A percentile compares a stretch with the other conserved stretches of the same genome.
phyloP scores from a whole-genome alignment of 2,888 invertebrate species.

The Pilophorus perplexus region DNA sequence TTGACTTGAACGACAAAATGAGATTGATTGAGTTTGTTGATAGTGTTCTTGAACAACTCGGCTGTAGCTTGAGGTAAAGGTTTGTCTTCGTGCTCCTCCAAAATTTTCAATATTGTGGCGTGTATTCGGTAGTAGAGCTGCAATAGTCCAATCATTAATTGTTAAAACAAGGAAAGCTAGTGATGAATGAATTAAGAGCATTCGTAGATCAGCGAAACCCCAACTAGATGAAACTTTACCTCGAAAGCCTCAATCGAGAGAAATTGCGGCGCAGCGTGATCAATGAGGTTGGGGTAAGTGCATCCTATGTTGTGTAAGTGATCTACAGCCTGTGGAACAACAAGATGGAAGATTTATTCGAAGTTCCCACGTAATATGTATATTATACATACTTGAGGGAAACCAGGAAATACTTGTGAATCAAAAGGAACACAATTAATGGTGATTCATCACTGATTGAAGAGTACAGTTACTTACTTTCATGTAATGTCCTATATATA shows the following conservation, averaged over 20 bases:
- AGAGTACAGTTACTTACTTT: conserved; percentile 54
- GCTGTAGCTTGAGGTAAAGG: conserved; percentile 61
- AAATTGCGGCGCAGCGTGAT: conserved; percentile 77
- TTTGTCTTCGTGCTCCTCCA: conserved; percentile 74
- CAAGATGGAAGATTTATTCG: conserved; percentile 7
- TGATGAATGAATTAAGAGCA: too few relatives aligned
- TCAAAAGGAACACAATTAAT: background rate
- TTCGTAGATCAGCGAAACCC: too few relatives aligned
- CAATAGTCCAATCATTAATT: conserved; percentile 13
- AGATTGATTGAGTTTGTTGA: conserved; percentile 55
- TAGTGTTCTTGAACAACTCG: conserved; percentile 60
- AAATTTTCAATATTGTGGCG: conserved; percentile 81
- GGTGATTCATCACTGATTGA: too few relatives aligned
- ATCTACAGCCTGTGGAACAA: conserved; percentile 68
- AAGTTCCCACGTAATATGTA: background rate
- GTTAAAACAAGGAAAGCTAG: too few relatives aligned
- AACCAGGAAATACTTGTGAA: background rate
- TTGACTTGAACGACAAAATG: conserved; percentile 55
- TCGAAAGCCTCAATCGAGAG: conserved; percentile 86
- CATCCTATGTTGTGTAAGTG: conserved; percentile 54
- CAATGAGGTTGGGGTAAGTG: conserved; percentile 56
- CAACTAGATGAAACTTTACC: conserved; percentile 54
- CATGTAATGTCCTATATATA: conserved; percentile 76
- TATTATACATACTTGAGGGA: background rate
- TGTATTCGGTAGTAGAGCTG: conserved; percentile 68